Percentiles rank a stretch among this genome's conserved stretches.
These are phyloP conservation scores for Tricholaema leucomelas DNA, from an alignment of 2,113 vertebrate genomes.

Conservation along the genomic window DNA sequence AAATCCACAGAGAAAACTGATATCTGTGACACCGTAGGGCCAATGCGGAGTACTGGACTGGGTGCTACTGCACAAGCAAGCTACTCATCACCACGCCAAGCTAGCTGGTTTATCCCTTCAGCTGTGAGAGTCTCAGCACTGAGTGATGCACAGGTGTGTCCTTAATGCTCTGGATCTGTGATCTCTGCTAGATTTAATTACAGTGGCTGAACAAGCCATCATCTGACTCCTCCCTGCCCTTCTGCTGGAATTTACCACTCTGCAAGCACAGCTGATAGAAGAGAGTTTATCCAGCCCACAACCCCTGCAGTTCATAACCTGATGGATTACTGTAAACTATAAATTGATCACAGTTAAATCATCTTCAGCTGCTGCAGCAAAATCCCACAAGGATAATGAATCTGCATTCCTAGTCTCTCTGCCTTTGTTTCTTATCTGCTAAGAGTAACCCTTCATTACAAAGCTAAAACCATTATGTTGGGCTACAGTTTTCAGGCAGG, in stretches of 20 bases:
- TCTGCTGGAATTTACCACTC: neutral
- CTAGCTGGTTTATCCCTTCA: neutral
- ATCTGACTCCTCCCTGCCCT: neutral
- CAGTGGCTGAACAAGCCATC: neutral
- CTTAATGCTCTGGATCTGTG: neutral
- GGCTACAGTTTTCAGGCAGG: neutral
- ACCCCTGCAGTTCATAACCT: neutral
- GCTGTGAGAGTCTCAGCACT: fast-evolving
- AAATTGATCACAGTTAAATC: slow-evolving; percentile 33
- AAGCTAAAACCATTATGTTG: neutral
- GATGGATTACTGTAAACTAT: slow-evolving; percentile 15
- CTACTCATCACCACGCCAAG: fast-evolving
- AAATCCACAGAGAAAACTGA: fast-evolving
- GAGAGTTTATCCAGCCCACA: neutral
- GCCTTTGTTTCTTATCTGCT: neutral
- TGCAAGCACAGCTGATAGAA: neutral
- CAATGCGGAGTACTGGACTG: neutral
- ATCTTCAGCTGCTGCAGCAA: slow-evolving; percentile 22
- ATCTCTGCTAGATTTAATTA: neutral
- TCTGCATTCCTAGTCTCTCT: neutral
- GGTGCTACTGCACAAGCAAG: neutral
- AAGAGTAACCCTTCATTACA: neutral
- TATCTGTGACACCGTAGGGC: neutral
- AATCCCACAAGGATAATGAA: neutral
- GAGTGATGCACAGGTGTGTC: neutral